Conservation (phyloP, 30 jellyfish, hydroid and myxozoan species). For the Cassiopea andromeda region DNA sequence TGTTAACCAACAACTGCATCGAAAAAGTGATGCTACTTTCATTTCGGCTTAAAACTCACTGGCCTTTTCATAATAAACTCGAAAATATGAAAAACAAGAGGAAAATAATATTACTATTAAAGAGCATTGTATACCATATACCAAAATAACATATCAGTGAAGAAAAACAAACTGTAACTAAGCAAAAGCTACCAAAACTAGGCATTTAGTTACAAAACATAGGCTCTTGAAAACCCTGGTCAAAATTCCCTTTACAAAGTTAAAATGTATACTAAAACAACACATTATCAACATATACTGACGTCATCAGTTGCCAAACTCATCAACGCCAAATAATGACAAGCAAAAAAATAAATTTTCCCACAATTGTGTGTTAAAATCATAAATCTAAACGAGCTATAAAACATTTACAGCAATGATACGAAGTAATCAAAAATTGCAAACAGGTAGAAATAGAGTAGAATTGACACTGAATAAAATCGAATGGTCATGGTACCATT, state of each 20-base stretch:
- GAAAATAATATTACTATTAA: conserved; percentile 69
- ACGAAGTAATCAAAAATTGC: conserved; percentile 57
- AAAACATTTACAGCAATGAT: conserved; percentile 70
- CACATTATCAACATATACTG: conserved; percentile 69
- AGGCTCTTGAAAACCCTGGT: conserved; percentile 96
- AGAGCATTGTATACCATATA: conserved; percentile 71
- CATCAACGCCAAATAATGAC: conserved; percentile 65
- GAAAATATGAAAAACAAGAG: conserved; percentile 68
- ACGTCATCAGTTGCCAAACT: conserved; percentile 59
- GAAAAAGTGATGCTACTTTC: conserved; percentile 69
- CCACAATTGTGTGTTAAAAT: conserved; percentile 59
- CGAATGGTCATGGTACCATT: neutral
- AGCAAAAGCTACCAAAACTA: conserved; percentile 90
- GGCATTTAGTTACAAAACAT: conserved; percentile 88
- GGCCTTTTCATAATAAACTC: conserved; percentile 64
- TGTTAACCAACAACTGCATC: conserved; percentile 69
- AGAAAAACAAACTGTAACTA: conserved; percentile 74
- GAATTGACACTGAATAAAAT: conserved; percentile 3
- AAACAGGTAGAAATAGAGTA: conserved; percentile 51
- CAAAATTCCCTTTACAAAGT: conserved; percentile 92
- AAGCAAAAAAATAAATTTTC: conserved; percentile 69
- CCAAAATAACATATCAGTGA: conserved; percentile 73
- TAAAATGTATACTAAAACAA: conserved; percentile 79
- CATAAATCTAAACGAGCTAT: conserved; percentile 61
- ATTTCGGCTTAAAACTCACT: conserved; percentile 67